Evolutionary conservation across 2,888 invertebrate species (phyloP), one percentile per base, ranked within the genome.

Genomic region (Volucella zonaria): DNA sequence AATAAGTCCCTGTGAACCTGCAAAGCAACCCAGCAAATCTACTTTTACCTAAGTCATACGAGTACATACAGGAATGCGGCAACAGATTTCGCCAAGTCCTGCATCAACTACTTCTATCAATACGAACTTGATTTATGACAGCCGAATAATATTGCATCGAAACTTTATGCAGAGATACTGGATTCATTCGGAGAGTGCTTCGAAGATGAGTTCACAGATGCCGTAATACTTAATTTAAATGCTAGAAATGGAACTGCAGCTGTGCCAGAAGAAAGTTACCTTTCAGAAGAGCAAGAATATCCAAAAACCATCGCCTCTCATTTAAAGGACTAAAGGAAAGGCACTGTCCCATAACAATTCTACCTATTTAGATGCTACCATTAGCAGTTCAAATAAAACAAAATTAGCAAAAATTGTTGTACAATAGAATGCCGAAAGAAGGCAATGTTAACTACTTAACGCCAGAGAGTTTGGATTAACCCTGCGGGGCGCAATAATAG

Each of bases 391-490:
- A 88, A 95, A 95, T 88, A 97, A 97, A 93, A 96, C 96, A 75
- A 97, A 97, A 91, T 92, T 97, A 89, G 96, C 97, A 54, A 98
- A 97, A 92, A 97, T 98, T 89, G 96, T 97, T 66, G 98, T 98
- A 52, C 97, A 98, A 91, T 97, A 52, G 97, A 98, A 91, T 97
- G 97, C 91, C 94, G 97, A 67, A 98, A 98, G 98, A 99, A 90
- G 98, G 98, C 9, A 94, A 96, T 88, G 98, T 98, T 9, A 97
- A 97, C 93, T 97, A 97, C 92, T 93, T 98, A 87, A 96, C 97
- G 77, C 97, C 97, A 0, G 98, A 98, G 90, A 97, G 97, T 90
- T 92, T 96, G 73, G 98, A 98, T 92, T 95, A 95, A 89, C 95
- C 95, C 0, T 94, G 95, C 0, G 96, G 96, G 14, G 96, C 97